Evolutionary conservation across 92 coral and sea anemone species (phyloP).

Genomic region (Blastomussa wellsi): DNA sequence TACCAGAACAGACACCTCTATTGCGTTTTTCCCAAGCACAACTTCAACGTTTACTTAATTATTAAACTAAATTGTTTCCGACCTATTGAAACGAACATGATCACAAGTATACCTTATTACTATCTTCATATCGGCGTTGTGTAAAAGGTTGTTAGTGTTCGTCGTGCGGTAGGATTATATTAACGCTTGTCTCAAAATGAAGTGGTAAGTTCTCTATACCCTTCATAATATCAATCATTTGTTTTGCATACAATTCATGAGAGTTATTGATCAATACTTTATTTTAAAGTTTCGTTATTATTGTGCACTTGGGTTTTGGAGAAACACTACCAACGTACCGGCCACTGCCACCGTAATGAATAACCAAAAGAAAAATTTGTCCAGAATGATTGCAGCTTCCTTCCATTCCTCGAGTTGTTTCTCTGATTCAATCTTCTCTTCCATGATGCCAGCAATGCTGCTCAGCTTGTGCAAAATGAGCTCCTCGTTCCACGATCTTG

Average conservation of each 20-base stretch:
- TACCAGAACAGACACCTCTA: not conserved
- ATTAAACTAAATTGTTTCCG: too few relatives aligned
- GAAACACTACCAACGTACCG: constrained; percentile 2
- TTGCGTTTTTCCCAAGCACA: too few relatives aligned
- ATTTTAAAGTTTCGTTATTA: not conserved
- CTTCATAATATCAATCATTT: too few relatives aligned
- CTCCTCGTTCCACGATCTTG: not conserved
- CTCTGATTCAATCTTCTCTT: constrained; percentile 5
- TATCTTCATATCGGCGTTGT: too few relatives aligned
- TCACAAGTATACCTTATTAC: too few relatives aligned
- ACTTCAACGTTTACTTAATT: too few relatives aligned
- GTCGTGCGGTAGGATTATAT: too few relatives aligned
- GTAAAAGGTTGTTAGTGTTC: too few relatives aligned
- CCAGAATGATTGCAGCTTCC: constrained; percentile 53
- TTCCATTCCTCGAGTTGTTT: constrained; percentile 44
- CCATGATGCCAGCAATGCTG: constrained; percentile 7
- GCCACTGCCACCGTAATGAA: constrained; percentile 40
- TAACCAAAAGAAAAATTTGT: constrained; percentile 57
- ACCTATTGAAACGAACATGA: too few relatives aligned
- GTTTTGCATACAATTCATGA: not conserved
- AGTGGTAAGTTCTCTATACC: too few relatives aligned
- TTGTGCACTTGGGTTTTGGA: not conserved
- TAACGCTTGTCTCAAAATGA: too few relatives aligned
- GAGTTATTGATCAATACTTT: not conserved
- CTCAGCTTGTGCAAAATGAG: not conserved